Conservation (phyloP, 2,888 invertebrate species). For the Neoaliturus tenellus region DNA sequence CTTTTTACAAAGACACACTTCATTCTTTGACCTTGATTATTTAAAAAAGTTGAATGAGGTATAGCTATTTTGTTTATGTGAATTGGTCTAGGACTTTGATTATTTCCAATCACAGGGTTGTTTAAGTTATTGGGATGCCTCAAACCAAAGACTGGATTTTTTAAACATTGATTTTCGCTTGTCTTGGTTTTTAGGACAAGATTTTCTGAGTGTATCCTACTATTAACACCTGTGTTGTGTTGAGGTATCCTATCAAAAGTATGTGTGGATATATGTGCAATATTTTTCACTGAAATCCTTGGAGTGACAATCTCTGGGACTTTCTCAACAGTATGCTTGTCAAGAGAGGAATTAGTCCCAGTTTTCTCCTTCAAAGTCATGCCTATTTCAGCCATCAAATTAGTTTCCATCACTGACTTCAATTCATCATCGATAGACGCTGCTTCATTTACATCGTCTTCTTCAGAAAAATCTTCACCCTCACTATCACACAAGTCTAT, state of each 20-base stretch:
- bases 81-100: not conserved
- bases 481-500: conserved; percentile 38
- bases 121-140: not conserved
- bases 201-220: not conserved
- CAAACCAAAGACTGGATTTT: not conserved
- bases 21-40: conserved; percentile 34
- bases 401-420: conserved; percentile 49
- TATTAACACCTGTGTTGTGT: not conserved
- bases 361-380: not conserved
- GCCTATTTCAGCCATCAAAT: conserved; percentile 55
- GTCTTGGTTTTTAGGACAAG: not conserved
- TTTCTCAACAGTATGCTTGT: not conserved
- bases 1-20: conserved; percentile 36
- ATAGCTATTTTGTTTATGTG: conserved; percentile 35
- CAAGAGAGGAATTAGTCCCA: not conserved
- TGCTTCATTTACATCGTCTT: not conserved
- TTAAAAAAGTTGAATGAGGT: conserved; percentile 19
- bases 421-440: conserved; percentile 42
- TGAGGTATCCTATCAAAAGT: conserved; percentile 12
- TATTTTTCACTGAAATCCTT: conserved; percentile 29
- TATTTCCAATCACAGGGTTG: not conserved
- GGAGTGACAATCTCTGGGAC: not conserved
- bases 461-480: conserved; percentile 6
- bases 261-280: conserved; percentile 17
- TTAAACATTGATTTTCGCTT: not conserved